phyloP scores from a whole-genome alignment of 2,888 invertebrate genomes.

The Maniola hyperantus region DNA sequence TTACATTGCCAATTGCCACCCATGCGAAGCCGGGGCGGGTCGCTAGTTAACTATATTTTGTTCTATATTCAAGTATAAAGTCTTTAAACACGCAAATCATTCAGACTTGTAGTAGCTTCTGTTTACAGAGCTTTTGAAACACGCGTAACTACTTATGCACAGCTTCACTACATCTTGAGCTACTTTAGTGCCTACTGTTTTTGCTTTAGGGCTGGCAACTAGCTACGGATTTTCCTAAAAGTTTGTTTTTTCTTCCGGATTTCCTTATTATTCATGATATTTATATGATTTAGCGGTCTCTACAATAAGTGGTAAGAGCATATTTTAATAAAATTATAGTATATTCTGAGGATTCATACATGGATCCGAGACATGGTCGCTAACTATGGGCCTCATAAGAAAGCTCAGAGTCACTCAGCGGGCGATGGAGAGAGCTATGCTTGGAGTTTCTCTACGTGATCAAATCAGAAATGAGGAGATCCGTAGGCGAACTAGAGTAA shows the following conservation, averaged over 20 bases:
- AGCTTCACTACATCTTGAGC: constrained; percentile 23
- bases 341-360: too few species aligned
- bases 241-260: not conserved
- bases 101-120: constrained; percentile 22
- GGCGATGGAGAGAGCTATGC: too few species aligned
- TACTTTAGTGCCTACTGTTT: constrained; percentile 29
- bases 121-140: constrained; percentile 31
- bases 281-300: not conserved
- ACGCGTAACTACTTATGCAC: constrained; percentile 17
- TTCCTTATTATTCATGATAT: not conserved
- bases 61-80: not conserved
- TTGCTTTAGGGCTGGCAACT: constrained; percentile 5
- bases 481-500: too few species aligned
- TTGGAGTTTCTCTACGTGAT: too few species aligned
- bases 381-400: too few species aligned
- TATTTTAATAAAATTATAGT: too few species aligned
- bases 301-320: not conserved
- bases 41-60: constrained; percentile 4
- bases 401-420: too few species aligned
- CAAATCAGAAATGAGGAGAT: too few species aligned
- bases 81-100: constrained; percentile 13
- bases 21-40: too few species aligned
- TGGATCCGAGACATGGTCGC: too few species aligned
- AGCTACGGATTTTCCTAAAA: not conserved
- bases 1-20: too few species aligned